Evolutionary conservation across 2,888 invertebrate species (phyloP), one percentile per base, ranked within the genome.

Genomic region (Ormyrus rosae): DNA sequence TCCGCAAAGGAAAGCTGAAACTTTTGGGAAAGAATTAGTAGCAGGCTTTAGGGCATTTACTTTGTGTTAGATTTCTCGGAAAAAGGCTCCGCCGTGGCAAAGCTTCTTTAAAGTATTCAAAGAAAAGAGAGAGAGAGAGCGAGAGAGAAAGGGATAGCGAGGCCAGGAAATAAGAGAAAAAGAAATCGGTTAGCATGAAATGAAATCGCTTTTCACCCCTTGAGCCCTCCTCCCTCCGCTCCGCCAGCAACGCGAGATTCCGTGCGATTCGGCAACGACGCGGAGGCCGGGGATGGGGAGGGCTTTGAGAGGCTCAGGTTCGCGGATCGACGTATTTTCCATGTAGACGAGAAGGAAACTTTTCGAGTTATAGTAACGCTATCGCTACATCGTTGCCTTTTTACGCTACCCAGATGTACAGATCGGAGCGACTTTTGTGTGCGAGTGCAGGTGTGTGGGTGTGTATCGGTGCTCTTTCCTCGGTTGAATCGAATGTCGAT

Each of bases 251-350:
- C 45, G 46, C n/a, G 55, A 72, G 72, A 81, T 82, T 58, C 68
- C 58, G 72, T 13, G 50, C 78, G 80, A 75, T 82, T 81, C 72
- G 34, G 51, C 34, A 10, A 46, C 6, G 45, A 50, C 34, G 55
- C 10, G 8, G 51, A 46, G 67, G 11, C 9, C n/a, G 50, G 55
- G 34, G 34, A 34, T 34, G 34, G 34, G 13, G 10, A 45, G 65
- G 71, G 82, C 83, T 83, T 83, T 82, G 81, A 79, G 72, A 80
- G 81, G 80, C 84, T 84, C 82, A 84, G 81, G 83, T 84, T 83
- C 83, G 82, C 83, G 81, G 83, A 84, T 84, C 83, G 82, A 84
- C 83, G 83, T 83, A 82, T 83, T 84, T 84, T 82, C 78, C 60
- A 81, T 80, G 79, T 63, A 82, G 80, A 75, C 60, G 63, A 72